These are phyloP conservation scores for Leptarthrus brevirostris DNA, from an alignment of 2,888 invertebrate species.

Conservation along the genomic window DNA sequence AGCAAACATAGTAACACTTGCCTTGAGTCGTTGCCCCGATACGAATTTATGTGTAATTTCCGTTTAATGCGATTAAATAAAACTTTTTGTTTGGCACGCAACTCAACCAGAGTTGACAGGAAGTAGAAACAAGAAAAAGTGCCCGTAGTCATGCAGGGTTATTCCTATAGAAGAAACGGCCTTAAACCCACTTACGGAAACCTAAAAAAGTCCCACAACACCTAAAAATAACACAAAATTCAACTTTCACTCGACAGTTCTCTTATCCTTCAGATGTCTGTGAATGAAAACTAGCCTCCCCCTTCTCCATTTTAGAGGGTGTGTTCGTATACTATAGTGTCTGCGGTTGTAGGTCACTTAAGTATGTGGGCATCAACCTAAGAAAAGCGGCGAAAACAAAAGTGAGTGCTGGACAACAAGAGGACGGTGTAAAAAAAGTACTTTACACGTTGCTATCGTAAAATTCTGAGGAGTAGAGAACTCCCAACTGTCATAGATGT, in stretches of 20 bases:
- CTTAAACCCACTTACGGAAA: constrained; percentile 1
- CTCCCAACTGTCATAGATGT: neutral
- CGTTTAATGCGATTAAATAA: no score
- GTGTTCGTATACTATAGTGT: neutral
- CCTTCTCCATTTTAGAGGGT: no score
- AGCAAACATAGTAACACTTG: no score
- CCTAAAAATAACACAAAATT: neutral
- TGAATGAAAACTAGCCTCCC: neutral
- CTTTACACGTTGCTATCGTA: no score
- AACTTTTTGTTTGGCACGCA: no score
- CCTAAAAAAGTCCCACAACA: neutral
- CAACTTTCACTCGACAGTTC: neutral
- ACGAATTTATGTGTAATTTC: no score
- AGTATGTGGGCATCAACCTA: neutral
- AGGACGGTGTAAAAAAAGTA: neutral
- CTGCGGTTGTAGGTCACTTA: neutral
- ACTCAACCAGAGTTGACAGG: no score
- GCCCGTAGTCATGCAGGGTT: neutral
- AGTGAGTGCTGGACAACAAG: neutral
- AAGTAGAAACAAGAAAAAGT: no score
- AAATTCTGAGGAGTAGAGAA: no score
- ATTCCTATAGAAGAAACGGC: neutral
- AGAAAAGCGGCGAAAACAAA: neutral
- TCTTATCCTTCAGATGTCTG: neutral
- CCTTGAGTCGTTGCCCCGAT: no score